A percentile compares a stretch with the other conserved stretches of the same genome.
phyloP scores from a whole-genome alignment of 2,888 invertebrate genomes.

The Apantesis nais region DNA sequence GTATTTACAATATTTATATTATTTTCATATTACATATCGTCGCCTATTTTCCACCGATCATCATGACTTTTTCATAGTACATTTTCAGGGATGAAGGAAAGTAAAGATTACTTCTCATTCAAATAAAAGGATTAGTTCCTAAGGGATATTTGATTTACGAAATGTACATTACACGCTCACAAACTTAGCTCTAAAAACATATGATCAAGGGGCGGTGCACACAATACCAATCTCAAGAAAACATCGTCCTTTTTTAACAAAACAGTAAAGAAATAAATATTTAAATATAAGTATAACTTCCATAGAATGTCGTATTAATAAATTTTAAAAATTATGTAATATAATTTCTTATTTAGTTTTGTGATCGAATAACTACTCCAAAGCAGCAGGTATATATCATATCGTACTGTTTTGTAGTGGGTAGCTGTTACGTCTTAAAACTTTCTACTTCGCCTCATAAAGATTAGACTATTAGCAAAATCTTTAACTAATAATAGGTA shows the following conservation, averaged over 20 bases:
- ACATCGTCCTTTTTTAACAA: neutral
- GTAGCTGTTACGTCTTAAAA: neutral
- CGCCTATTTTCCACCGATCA: neutral
- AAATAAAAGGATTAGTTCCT: neutral
- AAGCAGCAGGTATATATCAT: neutral
- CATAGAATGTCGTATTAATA: slow-evolving; percentile 2
- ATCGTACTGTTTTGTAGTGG: neutral
- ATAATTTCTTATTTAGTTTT: neutral
- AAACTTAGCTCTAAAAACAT: neutral
- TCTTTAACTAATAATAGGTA: neutral
- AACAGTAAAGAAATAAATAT: slow-evolving; percentile 5
- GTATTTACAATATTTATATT: too few relatives aligned
- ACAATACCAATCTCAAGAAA: neutral
- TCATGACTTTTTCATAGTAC: neutral
- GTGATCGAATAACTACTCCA: neutral
- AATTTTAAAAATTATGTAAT: slow-evolving; percentile 4
- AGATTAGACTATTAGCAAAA: neutral
- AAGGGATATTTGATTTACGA: neutral
- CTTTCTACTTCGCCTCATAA: neutral
- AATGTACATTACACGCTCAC: neutral
- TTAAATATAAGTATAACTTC: neutral
- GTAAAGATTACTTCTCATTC: neutral
- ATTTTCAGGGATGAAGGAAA: neutral
- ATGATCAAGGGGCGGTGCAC: neutral
- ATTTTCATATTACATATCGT: too few relatives aligned